Conservation (phyloP, 2,888 invertebrate genomes). For the Agriotes lineatus region DNA sequence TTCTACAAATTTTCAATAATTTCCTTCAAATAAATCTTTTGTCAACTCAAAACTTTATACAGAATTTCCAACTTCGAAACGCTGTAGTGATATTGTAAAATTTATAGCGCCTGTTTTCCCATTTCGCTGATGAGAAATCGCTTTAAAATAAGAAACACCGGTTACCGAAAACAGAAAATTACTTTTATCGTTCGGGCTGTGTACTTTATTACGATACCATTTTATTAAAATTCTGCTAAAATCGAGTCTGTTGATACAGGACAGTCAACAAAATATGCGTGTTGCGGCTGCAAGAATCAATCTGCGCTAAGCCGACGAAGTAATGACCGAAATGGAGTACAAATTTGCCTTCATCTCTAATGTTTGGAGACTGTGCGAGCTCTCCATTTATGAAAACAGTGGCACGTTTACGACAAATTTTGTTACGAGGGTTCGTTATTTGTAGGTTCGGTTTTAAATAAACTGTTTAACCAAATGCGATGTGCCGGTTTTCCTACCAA, state of each 20-base stretch:
- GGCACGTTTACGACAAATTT: not conserved
- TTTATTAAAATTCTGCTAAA: slow-evolving; percentile 10
- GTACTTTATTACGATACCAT: not conserved
- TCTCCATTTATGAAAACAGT: slow-evolving; percentile 8
- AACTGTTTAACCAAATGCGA: not conserved
- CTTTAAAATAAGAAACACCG: not conserved
- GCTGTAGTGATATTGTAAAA: not conserved
- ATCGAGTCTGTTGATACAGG: not conserved
- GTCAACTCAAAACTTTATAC: too few relatives aligned
- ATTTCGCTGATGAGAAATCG: not conserved
- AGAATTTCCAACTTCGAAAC: not conserved
- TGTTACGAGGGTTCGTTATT: not conserved
- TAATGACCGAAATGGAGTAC: not conserved
- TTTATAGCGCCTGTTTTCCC: not conserved
- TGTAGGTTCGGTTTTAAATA: not conserved
- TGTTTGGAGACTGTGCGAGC: not conserved
- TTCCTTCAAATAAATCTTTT: too few relatives aligned
- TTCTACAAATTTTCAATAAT: too few relatives aligned
- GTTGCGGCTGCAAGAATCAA: slow-evolving; percentile 1
- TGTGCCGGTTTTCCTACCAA: not conserved
- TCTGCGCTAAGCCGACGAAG: slow-evolving; percentile 2
- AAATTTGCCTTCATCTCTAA: not conserved
- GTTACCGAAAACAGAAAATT: not conserved
- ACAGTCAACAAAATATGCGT: slow-evolving; percentile 11
- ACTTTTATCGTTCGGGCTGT: slow-evolving; percentile 14